These are phyloP conservation scores for Rhopalosiphum maidis DNA, from an alignment of 1,140 invertebrate genomes.

Conservation along the genomic window DNA sequence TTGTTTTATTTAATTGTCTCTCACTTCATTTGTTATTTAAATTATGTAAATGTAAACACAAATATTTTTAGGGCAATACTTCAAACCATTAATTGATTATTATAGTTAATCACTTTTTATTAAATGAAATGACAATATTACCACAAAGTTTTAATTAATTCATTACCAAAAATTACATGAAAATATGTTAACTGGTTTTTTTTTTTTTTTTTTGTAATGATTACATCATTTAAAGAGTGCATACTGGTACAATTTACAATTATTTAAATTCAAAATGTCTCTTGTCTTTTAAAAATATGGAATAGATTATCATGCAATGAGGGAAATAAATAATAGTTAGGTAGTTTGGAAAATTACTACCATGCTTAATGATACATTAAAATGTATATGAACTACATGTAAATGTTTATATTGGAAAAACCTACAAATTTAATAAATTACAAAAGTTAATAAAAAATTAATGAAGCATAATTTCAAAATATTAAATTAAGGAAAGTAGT, in stretches of 20 bases:
- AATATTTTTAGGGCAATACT: neutral
- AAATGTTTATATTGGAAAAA: neutral
- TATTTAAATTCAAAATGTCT: conserved; percentile 54
- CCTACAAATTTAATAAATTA: neutral
- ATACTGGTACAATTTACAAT: neutral
- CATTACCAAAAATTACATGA: neutral
- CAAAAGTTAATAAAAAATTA: neutral
- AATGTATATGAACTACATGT: neutral
- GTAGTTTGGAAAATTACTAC: neutral
- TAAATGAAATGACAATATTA: neutral
- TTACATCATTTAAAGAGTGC: neutral
- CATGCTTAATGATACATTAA: neutral
- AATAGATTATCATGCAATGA: conserved; percentile 1
- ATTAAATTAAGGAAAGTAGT: neutral
- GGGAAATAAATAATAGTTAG: neutral
- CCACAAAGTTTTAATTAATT: neutral
- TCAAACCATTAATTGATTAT: neutral
- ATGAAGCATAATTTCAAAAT: neutral
- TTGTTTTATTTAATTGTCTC: no score
- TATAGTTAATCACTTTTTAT: neutral
- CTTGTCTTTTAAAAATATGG: neutral
- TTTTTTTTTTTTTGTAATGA: neutral
- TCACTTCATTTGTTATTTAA: no score
- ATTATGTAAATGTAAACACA: no score
- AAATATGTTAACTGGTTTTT: no score